Conservation (phyloP, 2,797 vertebrate genomes). For the Psittacula echo region DNA sequence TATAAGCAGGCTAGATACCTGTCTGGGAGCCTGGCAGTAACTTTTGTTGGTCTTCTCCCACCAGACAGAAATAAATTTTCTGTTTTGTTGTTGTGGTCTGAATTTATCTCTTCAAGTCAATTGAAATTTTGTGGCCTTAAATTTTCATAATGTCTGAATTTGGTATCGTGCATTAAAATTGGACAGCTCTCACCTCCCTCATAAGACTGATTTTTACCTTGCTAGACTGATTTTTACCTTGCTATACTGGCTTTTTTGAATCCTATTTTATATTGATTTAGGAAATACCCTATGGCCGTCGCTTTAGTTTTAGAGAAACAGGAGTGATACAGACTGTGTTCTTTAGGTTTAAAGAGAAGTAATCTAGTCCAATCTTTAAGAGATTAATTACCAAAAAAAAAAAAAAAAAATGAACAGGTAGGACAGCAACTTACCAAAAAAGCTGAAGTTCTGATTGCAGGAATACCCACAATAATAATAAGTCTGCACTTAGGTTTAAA, state of each 20-base stretch:
- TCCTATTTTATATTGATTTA: not conserved
- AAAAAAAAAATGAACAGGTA: not conserved
- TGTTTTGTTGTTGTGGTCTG: not conserved
- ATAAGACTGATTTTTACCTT: constrained; percentile 6
- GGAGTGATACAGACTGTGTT: not conserved
- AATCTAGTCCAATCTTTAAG: not conserved
- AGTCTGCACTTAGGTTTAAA: not conserved
- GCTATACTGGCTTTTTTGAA: not conserved
- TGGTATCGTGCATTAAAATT: not conserved
- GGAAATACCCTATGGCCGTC: not conserved
- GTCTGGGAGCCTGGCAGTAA: not conserved
- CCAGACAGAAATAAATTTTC: not conserved
- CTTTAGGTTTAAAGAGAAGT: constrained; percentile 3
- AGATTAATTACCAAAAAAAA: not conserved
- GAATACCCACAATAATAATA: not conserved
- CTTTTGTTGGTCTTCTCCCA: not conserved
- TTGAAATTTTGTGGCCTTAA: not conserved
- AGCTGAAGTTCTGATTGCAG: not conserved
- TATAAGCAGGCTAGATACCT: not conserved
- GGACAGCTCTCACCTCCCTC: not conserved
- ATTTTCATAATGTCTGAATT: not conserved
- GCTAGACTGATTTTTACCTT: not conserved
- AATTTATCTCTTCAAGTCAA: not conserved
- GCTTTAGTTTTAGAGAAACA: not conserved
- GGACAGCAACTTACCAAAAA: not conserved